A percentile compares a stretch with the other conserved stretches of the same genome.
Evolutionary conservation across 2,113 vertebrate genomes (phyloP).

Genomic region (Semicossyphus pulcher): DNA sequence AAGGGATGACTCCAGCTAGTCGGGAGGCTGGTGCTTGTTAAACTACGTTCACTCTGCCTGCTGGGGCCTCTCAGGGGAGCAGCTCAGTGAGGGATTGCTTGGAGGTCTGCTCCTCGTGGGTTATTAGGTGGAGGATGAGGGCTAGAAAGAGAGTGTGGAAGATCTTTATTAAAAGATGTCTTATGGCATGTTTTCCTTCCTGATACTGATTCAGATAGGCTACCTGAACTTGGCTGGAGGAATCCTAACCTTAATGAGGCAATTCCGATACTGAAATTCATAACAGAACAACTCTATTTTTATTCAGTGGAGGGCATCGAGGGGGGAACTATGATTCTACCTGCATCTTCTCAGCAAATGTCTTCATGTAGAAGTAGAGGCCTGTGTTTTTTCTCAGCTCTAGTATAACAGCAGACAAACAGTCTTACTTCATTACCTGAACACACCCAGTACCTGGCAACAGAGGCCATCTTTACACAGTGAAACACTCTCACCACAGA

Average conservation of each 20-base stretch:
- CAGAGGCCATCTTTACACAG: constrained; percentile 10
- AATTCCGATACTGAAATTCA: too few relatives aligned
- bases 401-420: background rate
- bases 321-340: too few relatives aligned
- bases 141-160: background rate
- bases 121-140: constrained; percentile 1
- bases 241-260: background rate
- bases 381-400: background rate
- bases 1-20: constrained; percentile 5
- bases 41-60: background rate
- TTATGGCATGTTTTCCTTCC: background rate
- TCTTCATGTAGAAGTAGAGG: background rate
- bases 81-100: background rate
- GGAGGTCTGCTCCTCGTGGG: background rate
- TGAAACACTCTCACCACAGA: background rate
- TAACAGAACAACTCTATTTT: too few relatives aligned
- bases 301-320: too few relatives aligned
- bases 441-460: background rate
- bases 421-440: background rate
- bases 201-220: background rate
- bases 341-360: too few relatives aligned
- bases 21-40: background rate
- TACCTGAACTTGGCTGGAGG: too few relatives aligned
- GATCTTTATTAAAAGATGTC: background rate
- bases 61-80: background rate